Conservation (phyloP, 2,888 invertebrate species). For the Pogonocherus hispidulus region DNA sequence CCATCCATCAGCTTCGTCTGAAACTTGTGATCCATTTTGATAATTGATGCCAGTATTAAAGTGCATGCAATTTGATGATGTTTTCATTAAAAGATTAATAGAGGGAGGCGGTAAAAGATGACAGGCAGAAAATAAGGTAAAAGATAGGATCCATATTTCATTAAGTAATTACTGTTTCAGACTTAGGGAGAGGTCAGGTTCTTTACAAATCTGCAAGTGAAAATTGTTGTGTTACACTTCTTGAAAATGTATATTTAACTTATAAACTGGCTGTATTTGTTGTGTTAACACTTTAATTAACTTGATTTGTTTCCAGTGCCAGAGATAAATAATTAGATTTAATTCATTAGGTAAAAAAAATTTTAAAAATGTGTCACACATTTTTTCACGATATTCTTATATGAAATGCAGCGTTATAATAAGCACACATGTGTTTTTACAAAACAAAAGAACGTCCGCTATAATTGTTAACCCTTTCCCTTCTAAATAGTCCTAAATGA, state of each 20-base stretch:
- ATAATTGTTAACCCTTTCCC: too few relatives aligned
- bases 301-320: not conserved
- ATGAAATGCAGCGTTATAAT: too few relatives aligned
- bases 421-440: too few relatives aligned
- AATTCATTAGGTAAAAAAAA: too few relatives aligned
- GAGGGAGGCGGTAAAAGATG: not conserved
- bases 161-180: conserved; percentile 4
- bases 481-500: not conserved
- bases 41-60: not conserved
- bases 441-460: too few relatives aligned
- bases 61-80: not conserved
- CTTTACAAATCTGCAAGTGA: not conserved
- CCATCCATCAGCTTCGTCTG: not conserved
- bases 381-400: too few relatives aligned
- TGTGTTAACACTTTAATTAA: not conserved
- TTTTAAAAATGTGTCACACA: too few relatives aligned
- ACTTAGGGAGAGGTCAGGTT: not conserved
- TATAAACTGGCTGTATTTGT: not conserved
- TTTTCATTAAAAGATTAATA: conserved; percentile 6
- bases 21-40: not conserved
- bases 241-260: not conserved
- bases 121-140: conserved; percentile 1
- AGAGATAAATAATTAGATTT: too few relatives aligned
- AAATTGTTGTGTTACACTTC: not conserved
- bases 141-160: conserved; percentile 6